Evolutionary conservation across 1,140 invertebrate genomes (phyloP).

Genomic region (Drosophila carrolli): DNA sequence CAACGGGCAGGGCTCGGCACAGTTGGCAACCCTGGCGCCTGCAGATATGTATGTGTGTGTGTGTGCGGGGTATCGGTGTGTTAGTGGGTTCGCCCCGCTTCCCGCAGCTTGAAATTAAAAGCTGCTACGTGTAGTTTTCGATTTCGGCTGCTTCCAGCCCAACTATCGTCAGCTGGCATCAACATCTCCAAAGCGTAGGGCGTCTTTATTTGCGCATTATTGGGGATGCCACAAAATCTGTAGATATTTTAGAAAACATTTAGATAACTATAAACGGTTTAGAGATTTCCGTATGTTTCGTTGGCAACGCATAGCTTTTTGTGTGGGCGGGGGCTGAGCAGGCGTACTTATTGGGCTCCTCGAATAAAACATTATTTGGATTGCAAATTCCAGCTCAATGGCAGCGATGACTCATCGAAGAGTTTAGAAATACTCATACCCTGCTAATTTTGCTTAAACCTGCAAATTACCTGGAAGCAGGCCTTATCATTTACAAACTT

Average conservation of each 20-base stretch:
- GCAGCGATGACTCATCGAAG: constrained; percentile 51
- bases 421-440: constrained; percentile 18
- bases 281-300: constrained; percentile 26
- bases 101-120: constrained; percentile 59
- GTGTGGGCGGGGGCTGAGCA: not conserved
- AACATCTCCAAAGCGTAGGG: not conserved
- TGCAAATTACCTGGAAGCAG: constrained; percentile 3
- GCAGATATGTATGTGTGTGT: constrained; percentile 53
- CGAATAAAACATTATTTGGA: constrained; percentile 46
- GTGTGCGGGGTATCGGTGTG: constrained; percentile 57
- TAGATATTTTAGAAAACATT: too few species aligned
- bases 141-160: constrained; percentile 48
- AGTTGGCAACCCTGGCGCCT: constrained; percentile 55
- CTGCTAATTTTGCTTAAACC: constrained; percentile 22
- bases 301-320: constrained; percentile 30
- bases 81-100: constrained; percentile 27
- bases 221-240: too few species aligned
- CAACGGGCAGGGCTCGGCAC: not conserved
- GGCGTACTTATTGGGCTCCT: constrained; percentile 4
- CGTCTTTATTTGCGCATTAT: constrained; percentile 30
- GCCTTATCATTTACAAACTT: constrained; percentile 27
- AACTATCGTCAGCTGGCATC: constrained; percentile 13
- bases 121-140: constrained; percentile 80
- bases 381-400: constrained; percentile 17
- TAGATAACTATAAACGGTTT: not conserved